A percentile compares a stretch with the other conserved stretches of the same genome.
Conservation (phyloP, 2,888 invertebrate genomes). For the Orgyia antiqua region DNA sequence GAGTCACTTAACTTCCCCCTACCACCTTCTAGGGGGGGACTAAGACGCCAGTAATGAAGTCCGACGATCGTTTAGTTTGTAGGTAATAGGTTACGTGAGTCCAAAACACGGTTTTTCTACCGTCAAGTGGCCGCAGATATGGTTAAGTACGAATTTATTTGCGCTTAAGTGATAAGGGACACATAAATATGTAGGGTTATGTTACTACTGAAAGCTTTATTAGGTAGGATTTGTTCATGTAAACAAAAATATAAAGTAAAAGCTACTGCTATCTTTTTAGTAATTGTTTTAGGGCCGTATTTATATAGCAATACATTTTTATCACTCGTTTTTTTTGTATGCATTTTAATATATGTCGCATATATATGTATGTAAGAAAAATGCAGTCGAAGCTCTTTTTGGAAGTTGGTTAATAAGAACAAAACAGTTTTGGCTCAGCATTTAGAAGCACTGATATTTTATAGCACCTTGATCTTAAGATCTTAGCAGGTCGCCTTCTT, state of each 20-base stretch:
- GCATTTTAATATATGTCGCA: no score
- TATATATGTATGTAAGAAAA: no score
- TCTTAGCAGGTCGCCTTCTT: no score
- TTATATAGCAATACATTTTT: no score
- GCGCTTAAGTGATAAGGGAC: conserved; percentile 17
- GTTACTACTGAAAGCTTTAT: neutral
- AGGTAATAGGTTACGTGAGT: conserved; percentile 73
- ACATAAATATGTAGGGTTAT: conserved; percentile 7
- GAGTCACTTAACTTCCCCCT: conserved; percentile 65
- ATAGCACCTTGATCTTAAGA: no score
- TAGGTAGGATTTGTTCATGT: conserved; percentile 1
- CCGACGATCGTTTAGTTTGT: conserved; percentile 74
- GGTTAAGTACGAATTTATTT: conserved; percentile 19
- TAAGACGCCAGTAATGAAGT: conserved; percentile 74
- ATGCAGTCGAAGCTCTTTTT: no score
- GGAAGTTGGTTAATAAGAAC: no score
- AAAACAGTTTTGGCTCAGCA: no score
- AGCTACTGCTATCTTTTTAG: neutral
- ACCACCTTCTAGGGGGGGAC: conserved; percentile 19
- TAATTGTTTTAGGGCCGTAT: neutral
- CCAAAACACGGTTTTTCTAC: conserved; percentile 33
- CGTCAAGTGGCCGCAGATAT: conserved; percentile 25
- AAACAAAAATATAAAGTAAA: conserved; percentile 4
- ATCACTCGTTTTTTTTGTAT: no score
- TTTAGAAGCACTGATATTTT: no score